Conservation (phyloP, 1,140 invertebrate species). For the Dendroctonus valens region DNA sequence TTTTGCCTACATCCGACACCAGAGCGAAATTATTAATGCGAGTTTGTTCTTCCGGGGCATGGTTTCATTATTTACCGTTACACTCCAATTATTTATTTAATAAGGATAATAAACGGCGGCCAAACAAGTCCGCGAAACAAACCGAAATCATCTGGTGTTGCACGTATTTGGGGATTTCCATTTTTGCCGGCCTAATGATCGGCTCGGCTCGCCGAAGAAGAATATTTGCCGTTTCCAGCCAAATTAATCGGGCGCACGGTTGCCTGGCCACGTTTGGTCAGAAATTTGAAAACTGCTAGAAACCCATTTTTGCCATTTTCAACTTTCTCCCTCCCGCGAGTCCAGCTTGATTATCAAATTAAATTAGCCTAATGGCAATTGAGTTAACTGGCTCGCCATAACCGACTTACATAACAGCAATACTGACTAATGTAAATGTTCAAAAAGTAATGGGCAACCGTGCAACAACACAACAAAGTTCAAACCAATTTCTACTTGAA, state of each 20-base stretch:
- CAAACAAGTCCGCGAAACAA: slow-evolving; percentile 12
- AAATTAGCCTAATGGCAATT: too few relatives aligned
- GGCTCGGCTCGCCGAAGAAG: too few relatives aligned
- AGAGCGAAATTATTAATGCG: slow-evolving; percentile 24
- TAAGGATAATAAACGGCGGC: slow-evolving; percentile 16
- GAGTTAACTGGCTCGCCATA: too few relatives aligned
- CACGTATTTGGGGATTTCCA: not conserved
- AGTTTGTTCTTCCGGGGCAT: slow-evolving; percentile 31
- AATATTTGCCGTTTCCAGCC: too few relatives aligned
- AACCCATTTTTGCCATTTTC: too few relatives aligned
- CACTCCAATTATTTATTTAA: slow-evolving; percentile 28
- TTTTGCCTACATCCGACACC: slow-evolving; percentile 9
- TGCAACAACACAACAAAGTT: slow-evolving; percentile 4
- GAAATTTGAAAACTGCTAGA: too few relatives aligned
- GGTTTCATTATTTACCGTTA: slow-evolving; percentile 30
- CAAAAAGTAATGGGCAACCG: slow-evolving; percentile 2
- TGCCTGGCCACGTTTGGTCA: too few relatives aligned
- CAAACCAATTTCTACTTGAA: slow-evolving; percentile 8
- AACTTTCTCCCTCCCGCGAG: too few relatives aligned
- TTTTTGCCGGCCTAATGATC: too few relatives aligned
- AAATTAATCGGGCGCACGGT: too few relatives aligned
- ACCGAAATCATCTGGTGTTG: slow-evolving; percentile 16
- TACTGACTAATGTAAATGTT: slow-evolving; percentile 2
- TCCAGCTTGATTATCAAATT: too few relatives aligned
- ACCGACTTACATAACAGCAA: too few relatives aligned